Evolutionary conservation across 2,113 vertebrate species (phyloP), one percentile per base, ranked within the genome.

Genomic region (Hydrolagus affinis): DNA sequence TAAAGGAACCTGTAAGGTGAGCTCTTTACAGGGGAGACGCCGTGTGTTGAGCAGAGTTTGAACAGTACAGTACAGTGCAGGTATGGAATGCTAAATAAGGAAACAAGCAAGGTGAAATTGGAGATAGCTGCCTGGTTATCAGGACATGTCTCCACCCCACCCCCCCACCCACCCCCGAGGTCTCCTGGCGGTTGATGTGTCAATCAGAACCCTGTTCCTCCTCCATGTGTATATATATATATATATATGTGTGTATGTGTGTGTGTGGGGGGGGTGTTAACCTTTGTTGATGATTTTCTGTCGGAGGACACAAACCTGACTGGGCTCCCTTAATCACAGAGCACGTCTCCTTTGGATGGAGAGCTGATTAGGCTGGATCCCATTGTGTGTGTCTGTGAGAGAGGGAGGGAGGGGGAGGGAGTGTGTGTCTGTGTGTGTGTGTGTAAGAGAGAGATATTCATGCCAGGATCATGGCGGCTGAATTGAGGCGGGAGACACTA

Each of bases 401-500:
- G 44, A 75, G 44, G 44, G 76, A 80, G n/a, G 87, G 89, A 89
- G 87, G n/a, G n/a, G n/a, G n/a, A n/a, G n/a, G n/a, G n/a, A n/a
- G 73, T 44, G 44, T 44, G 44, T 44, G 44, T 3, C 2, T 44
- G 44, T 44, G 44, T 44, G 44, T 88, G 89, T 87, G 87, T 44
- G 44, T 44, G 44, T 44, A 44, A 44, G 89, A 90, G 88, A 88
- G 86, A 72, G 88, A 88, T 86, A 89, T 93, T 89, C 90, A 89
- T 78, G 88, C 87, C 87, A 90, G 92, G 93, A 93, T 96, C 95
- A 96, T 96, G 96, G 95, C 95, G 94, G 94, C 93, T 88, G 92
- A 93, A 88, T 93, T 93, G 91, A 94, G 93, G 93, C 94, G 96
- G 95, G 96, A 97, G 92, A 92, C 93, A 87, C 91, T 98, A 92